Evolutionary conservation across 2,113 vertebrate genomes (phyloP).

Genomic region (Vombatus ursinus): DNA sequence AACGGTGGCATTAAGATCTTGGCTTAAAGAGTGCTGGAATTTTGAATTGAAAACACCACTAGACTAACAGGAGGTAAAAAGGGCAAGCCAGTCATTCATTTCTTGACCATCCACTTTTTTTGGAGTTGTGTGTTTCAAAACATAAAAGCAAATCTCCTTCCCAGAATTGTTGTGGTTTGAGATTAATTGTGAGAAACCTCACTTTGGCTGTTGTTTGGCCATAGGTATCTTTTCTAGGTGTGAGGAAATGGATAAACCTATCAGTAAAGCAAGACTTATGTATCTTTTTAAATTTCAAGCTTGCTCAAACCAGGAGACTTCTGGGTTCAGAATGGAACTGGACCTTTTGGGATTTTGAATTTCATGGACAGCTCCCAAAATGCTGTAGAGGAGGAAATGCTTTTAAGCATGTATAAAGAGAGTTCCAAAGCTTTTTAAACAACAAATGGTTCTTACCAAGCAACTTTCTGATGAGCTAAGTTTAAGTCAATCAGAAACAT

Average conservation of each 20-base stretch:
- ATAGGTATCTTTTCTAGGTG: neutral
- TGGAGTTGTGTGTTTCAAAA: no score
- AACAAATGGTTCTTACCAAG: neutral
- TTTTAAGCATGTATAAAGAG: neutral
- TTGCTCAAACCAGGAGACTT: neutral
- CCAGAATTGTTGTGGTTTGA: neutral
- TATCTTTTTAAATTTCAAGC: neutral
- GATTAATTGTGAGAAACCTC: neutral
- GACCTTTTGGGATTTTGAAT: neutral
- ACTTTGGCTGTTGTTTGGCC: neutral
- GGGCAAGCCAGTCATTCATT: neutral
- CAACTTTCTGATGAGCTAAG: slow-evolving; percentile 17
- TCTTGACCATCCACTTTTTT: neutral
- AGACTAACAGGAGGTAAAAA: neutral
- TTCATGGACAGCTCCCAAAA: neutral
- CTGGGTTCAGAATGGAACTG: neutral
- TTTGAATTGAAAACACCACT: neutral
- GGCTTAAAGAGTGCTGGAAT: neutral
- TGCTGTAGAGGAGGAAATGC: slow-evolving; percentile 9
- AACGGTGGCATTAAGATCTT: neutral
- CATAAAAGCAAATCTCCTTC: no score
- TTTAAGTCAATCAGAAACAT: neutral
- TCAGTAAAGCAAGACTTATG: neutral
- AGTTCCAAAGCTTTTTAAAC: neutral
- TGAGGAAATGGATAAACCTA: neutral